A percentile compares a stretch with the other conserved stretches of the same genome.
These are phyloP conservation scores for Microtus pennsylvanicus DNA, from an alignment of 2,113 vertebrate genomes.

Conservation along the genomic window DNA sequence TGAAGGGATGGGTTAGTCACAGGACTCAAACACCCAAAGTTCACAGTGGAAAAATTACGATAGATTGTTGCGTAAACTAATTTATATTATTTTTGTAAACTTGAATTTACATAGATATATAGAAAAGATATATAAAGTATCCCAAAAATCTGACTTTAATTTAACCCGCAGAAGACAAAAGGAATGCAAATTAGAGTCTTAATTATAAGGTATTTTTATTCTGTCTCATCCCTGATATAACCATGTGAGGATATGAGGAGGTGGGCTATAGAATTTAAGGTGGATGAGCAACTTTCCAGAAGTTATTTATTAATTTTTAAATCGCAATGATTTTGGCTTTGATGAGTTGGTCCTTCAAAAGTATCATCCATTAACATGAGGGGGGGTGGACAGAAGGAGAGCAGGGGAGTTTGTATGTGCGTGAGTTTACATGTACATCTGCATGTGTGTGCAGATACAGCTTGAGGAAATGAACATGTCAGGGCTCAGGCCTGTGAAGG, in stretches of 20 bases:
- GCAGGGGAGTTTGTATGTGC: not conserved
- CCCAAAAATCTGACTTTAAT: not conserved
- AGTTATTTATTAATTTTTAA: not conserved
- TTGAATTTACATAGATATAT: not conserved
- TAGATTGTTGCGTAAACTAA: not conserved
- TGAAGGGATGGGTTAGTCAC: not conserved
- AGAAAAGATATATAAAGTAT: not conserved
- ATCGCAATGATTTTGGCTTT: not conserved
- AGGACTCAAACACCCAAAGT: not conserved
- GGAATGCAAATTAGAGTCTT: not conserved
- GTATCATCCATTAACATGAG: not conserved
- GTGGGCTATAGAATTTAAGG: not conserved
- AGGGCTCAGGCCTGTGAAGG: not conserved
- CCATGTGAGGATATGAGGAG: not conserved
- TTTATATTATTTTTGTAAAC: not conserved
- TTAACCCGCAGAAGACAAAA: not conserved
- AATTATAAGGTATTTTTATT: not conserved
- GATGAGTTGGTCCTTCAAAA: not conserved
- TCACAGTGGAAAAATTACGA: not conserved
- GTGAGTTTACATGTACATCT: not conserved
- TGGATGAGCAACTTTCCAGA: not conserved
- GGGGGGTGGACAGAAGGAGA: rapidly evolving
- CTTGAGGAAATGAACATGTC: not conserved
- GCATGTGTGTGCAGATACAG: not conserved
- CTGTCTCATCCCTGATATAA: not conserved